Conservation (phyloP, 2,113 vertebrate species). For the Trogon surrucura region DNA sequence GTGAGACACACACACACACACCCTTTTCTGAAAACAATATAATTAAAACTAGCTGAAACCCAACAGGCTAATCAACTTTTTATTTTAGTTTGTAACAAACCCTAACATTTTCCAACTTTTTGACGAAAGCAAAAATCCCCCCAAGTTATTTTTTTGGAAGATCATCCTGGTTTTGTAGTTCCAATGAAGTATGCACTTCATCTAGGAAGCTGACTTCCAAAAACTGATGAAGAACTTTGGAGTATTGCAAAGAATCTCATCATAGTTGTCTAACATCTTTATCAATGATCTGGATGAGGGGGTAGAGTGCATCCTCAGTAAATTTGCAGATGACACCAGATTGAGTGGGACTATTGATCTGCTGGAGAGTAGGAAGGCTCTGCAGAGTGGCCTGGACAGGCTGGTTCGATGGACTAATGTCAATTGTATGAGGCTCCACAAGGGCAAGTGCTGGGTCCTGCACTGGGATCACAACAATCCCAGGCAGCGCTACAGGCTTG, state of each 20-base stretch:
- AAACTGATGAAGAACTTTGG: neutral
- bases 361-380: too few species aligned
- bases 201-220: neutral
- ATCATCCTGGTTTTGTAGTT: neutral
- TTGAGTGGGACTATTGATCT: too few species aligned
- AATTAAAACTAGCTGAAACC: neutral
- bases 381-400: too few species aligned
- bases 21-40: neutral
- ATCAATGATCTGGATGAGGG: too few species aligned
- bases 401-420: too few species aligned
- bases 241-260: neutral
- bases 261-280: neutral
- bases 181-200: neutral
- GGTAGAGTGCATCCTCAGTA: too few species aligned
- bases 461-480: too few species aligned
- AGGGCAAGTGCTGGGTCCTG: too few species aligned
- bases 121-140: neutral
- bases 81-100: neutral
- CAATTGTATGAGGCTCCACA: too few species aligned
- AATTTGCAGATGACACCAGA: too few species aligned
- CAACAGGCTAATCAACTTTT: neutral
- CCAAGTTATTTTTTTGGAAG: neutral
- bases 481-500: too few species aligned
- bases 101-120: neutral
- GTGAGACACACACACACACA: neutral